These are phyloP conservation scores for Muscina levida DNA, from an alignment of 2,888 invertebrate species.

Conservation along the genomic window DNA sequence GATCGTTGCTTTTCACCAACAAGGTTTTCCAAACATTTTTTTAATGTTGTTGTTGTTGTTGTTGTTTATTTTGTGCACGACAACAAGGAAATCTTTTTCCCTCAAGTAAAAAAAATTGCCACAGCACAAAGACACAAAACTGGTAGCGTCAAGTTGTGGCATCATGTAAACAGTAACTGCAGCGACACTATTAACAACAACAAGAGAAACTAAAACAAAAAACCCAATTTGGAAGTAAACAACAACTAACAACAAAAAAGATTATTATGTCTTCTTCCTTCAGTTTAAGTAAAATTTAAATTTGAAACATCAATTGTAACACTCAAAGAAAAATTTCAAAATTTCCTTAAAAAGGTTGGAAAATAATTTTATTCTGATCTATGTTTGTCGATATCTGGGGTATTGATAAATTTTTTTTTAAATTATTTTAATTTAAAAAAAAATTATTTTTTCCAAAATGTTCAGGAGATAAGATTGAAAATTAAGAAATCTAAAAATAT, in stretches of 20 bases:
- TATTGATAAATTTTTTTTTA: too few relatives aligned
- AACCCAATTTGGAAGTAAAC: slow-evolving; percentile 17
- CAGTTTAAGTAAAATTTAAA: slow-evolving; percentile 34
- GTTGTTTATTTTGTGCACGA: slow-evolving; percentile 3
- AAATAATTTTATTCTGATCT: too few relatives aligned
- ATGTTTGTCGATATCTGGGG: too few relatives aligned
- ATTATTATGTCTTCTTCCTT: slow-evolving; percentile 38
- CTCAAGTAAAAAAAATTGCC: neutral
- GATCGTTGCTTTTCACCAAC: slow-evolving; percentile 2
- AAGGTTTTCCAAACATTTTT: slow-evolving; percentile 23
- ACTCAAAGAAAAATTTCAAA: slow-evolving; percentile 2
- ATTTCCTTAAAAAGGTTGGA: too few relatives aligned
- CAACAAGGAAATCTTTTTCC: slow-evolving; percentile 59
- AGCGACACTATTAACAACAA: neutral
- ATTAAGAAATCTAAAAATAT: too few relatives aligned
- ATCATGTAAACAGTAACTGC: slow-evolving; percentile 29
- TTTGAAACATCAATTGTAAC: neutral
- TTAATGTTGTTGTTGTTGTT: neutral
- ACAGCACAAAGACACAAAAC: slow-evolving; percentile 10
- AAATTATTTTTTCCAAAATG: too few relatives aligned
- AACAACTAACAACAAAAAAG: slow-evolving; percentile 18
- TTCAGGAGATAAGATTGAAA: too few relatives aligned
- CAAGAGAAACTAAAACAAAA: slow-evolving; percentile 2
- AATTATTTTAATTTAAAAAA: too few relatives aligned
- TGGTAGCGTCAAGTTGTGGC: slow-evolving; percentile 49